Evolutionary conservation across 2,797 vertebrate genomes (phyloP).

Genomic region (Schizopygopsis malacanthus): DNA sequence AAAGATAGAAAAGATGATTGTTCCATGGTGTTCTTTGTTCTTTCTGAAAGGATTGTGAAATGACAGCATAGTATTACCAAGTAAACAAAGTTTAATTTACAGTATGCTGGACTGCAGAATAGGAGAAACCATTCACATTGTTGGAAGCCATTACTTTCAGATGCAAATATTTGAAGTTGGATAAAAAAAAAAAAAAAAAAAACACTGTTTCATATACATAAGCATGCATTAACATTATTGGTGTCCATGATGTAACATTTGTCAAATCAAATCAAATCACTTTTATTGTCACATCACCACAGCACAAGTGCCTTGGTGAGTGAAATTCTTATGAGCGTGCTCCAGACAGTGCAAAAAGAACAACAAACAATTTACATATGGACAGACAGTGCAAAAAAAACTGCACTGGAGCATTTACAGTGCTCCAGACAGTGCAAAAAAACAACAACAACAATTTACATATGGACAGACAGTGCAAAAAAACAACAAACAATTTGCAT

Average conservation of each 20-base stretch:
- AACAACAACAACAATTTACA: no score
- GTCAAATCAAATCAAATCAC: no score
- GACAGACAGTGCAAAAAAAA: no score
- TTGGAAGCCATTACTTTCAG: not conserved
- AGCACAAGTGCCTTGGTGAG: no score
- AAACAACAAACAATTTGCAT: no score
- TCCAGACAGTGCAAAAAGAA: no score
- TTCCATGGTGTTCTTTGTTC: not conserved
- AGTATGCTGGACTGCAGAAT: not conserved
- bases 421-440: no score
- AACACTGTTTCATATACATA: not conserved
- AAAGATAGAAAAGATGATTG: not conserved
- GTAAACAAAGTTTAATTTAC: not conserved
- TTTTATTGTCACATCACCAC: no score
- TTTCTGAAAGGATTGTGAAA: not conserved
- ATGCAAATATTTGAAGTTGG: not conserved
- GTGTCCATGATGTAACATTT: not conserved
- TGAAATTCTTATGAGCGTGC: no score
- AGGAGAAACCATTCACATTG: not conserved
- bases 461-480: no score
- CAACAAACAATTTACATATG: no score
- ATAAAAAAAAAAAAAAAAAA: not conserved
- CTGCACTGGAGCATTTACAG: no score
- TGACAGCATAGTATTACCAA: not conserved
- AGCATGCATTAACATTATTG: not conserved